Base-by-base conservation (phyloP, 2,113 vertebrate species). In the Ptilonorhynchus violaceus region DNA sequence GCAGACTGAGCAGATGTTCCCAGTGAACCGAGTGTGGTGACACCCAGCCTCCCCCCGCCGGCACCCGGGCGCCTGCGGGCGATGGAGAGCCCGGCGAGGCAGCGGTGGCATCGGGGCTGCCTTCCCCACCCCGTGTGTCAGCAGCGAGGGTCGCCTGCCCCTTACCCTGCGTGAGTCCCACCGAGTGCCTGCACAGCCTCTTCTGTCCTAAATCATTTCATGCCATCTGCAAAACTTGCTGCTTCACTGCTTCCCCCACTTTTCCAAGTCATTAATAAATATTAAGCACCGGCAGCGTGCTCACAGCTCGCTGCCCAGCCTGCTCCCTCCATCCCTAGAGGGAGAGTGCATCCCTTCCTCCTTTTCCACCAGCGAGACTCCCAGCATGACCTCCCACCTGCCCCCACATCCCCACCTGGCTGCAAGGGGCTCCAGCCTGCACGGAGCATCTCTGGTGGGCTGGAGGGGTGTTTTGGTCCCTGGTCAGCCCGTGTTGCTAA, bases 231-330 rank as follows among this genome's bases (percentile, higher is more conserved):
- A 93, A 92, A 94, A 68, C 69, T 94, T 89, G 73, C 92, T 95
- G 88, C 94, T 91, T 93, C 66, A 0, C 74, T 82, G 89, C 92
- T 91, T 89, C 86, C 53, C 73, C 58, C 58, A 56, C 83, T 93
- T 97, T 94, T 97, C 86, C 86, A 75, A 91, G 91, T 70, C 91
- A 66, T 92, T 95, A 96, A 95, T 96, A 94, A 95, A 89, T 94
- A 94, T 81, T 75, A 89, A 96, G 52, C 64, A 84, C 83, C 8
- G 4, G 64, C 88, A 58, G 53, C 7, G 10, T 27, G 58, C 89
- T 91, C 81, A 64, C 89, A 94, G 92, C 70, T 96, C 89, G 2
- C 89, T 93, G 81, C 78, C 78, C 96, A 95, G 55, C 39, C 60
- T 70, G 44, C 47, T 92, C 31, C 70, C 44, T 42, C 44, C 64